Evolutionary conservation across 2,113 vertebrate species (phyloP), one percentile per base, ranked within the genome.

Genomic region (Saccopteryx bilineata): DNA sequence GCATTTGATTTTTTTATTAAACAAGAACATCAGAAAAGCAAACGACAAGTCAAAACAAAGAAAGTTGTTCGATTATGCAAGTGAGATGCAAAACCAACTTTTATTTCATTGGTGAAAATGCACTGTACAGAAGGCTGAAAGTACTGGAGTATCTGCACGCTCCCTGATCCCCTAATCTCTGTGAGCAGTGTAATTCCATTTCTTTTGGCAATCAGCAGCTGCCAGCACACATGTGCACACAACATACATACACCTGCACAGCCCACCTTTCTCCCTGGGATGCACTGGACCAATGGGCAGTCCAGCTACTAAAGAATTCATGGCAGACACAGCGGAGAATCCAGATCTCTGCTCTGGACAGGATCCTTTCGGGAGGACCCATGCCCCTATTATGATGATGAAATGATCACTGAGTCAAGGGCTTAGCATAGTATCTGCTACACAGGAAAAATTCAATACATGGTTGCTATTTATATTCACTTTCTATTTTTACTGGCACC

Each of bases 161-260:
- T 39, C 39, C 39, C 39, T 39, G 39, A 39, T 39, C 39, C 3
- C 39, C 39, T 39, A 39, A 39, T 39, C 39, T 39, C 39, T 39
- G 39, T 39, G 39, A 39, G 39, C 39, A 39, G 39, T 39, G 39
- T 71, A 54, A 75, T 60, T 46, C 8, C 19, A n/a, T 87, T 78
- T 10, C 24, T 28, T 91, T 80, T 66, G 66, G 17, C 56, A 90
- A 89, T 87, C 0, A 61, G 46, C 48, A 90, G 46, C 15, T 60
- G 13, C 5, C 46, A 1, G 1, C 4, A 11, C 21, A 14, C 1
- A 8, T 46, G 4, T 10, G n/a, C 31, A 68, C 72, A 58, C 39
- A 63, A 28, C 15, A 31, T 19, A 14, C 10, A 31, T 33, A 2
- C 5, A 5, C 28, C 31, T 58, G 1, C 5, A 26, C 21, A 31